Percentiles rank a stretch among this genome's conserved stretches.
These are phyloP conservation scores for Oryzias melastigma DNA, from an alignment of 2,113 vertebrate genomes.

Conservation along the genomic window DNA sequence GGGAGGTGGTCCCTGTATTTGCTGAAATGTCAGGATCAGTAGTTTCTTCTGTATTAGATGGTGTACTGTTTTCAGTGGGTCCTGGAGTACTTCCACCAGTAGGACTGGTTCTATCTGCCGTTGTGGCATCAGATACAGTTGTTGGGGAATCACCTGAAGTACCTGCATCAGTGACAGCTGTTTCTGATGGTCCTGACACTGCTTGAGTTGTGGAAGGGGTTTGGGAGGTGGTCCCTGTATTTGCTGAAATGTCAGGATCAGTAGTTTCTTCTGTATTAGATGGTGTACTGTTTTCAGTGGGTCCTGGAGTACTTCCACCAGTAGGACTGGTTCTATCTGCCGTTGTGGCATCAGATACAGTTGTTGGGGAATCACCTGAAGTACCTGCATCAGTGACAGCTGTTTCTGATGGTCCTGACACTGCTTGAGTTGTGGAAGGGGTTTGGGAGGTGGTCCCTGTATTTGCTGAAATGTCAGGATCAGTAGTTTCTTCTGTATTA, in stretches of 20 bases:
- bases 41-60: background rate
- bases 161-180: no score
- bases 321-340: fast-evolving
- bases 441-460: background rate
- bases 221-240: no score
- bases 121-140: background rate
- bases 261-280: background rate
- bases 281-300: no score
- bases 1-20: no score
- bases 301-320: background rate
- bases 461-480: no score
- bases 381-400: background rate
- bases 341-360: fast-evolving
- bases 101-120: background rate
- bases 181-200: no score
- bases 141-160: background rate
- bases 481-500: background rate
- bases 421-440: no score
- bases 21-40: no score
- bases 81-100: background rate
- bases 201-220: no score
- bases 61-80: no score
- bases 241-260: no score
- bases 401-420: background rate
- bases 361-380: background rate